These are phyloP conservation scores for Rhagonycha fulva DNA, from an alignment of 2,888 invertebrate genomes.

Conservation along the genomic window DNA sequence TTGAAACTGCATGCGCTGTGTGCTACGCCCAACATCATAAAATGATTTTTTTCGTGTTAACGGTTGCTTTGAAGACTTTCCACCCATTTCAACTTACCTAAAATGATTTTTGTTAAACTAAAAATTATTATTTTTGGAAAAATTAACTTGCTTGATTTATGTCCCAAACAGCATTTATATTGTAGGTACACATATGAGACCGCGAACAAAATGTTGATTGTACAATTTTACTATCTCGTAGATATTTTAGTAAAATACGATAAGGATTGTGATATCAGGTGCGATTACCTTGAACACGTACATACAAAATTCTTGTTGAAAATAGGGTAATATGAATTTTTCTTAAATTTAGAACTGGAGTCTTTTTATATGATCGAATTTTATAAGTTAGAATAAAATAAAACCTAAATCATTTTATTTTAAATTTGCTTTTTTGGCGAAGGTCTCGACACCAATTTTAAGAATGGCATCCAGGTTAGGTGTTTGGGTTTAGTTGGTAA, in stretches of 20 bases:
- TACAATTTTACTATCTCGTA: neutral
- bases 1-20: conserved; percentile 16
- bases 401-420: neutral
- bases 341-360: neutral
- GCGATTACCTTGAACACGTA: neutral
- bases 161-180: too few relatives aligned
- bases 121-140: neutral
- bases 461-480: too few relatives aligned
- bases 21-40: conserved; percentile 12
- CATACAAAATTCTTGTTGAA: neutral
- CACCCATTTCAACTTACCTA: conserved; percentile 9
- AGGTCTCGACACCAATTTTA: too few relatives aligned
- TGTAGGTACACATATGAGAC: neutral
- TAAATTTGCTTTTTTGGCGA: neutral
- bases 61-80: conserved; percentile 6
- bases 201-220: neutral
- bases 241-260: neutral
- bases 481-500: too few relatives aligned
- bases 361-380: neutral
- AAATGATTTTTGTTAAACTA: neutral
- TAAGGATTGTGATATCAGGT: neutral
- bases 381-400: neutral
- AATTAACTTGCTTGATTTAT: neutral
- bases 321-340: neutral
- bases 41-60: conserved; percentile 13